These are phyloP conservation scores for Microctenopoma stevenorrisi DNA, from an alignment of 2,797 vertebrate genomes.

Conservation along the genomic window DNA sequence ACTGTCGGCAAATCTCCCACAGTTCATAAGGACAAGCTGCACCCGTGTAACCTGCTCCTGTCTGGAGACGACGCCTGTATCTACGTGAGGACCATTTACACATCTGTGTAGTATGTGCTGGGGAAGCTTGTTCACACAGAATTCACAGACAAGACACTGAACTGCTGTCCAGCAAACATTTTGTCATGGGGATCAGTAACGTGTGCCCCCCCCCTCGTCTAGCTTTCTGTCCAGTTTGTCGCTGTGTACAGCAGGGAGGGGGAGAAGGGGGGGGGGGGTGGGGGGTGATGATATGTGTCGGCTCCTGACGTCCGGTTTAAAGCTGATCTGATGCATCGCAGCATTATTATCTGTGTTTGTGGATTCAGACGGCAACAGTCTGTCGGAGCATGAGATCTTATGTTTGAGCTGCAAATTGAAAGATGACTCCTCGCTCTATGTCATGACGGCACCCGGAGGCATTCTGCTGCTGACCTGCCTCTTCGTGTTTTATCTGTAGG, in stretches of 20 bases:
- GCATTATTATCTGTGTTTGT: not conserved
- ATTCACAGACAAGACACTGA: too few species aligned
- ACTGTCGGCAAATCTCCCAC: constrained; percentile 78
- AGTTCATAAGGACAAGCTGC: constrained; percentile 70
- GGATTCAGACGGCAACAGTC: not conserved
- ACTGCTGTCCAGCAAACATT: too few species aligned
- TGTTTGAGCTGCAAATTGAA: constrained; percentile 5
- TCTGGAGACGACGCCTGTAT: constrained; percentile 65
- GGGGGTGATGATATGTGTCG: too few species aligned
- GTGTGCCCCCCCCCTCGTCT: too few species aligned
- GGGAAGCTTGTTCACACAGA: too few species aligned
- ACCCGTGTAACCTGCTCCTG: constrained; percentile 79
- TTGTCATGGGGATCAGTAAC: too few species aligned
- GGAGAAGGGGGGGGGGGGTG: too few species aligned
- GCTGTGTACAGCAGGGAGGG: too few species aligned
- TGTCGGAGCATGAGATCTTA: not conserved
- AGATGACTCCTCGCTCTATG: constrained; percentile 8
- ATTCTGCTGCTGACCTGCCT: constrained; percentile 8
- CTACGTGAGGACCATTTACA: constrained; percentile 71
- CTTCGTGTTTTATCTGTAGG: not conserved
- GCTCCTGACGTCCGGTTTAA: not conserved
- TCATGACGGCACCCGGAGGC: not conserved
- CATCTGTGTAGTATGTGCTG: not conserved
- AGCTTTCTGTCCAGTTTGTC: too few species aligned
- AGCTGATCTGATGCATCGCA: not conserved